These are phyloP conservation scores for Torymus aiolomorphi DNA, from an alignment of 2,888 invertebrate species.

Conservation along the genomic window DNA sequence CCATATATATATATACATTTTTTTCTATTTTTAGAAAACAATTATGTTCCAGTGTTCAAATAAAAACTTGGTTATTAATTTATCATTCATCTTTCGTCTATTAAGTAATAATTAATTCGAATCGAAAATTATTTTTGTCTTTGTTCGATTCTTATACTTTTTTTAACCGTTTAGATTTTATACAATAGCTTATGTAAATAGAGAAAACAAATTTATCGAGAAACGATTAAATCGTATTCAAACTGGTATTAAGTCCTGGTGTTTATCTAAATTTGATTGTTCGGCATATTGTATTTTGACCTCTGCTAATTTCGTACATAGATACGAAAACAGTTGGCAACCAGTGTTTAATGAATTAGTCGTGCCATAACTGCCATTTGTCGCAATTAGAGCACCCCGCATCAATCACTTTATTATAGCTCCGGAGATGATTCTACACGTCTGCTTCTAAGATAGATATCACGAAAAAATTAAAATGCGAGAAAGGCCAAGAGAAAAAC, in stretches of 20 bases:
- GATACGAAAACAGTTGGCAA: constrained; percentile 1
- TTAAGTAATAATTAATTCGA: too few relatives aligned
- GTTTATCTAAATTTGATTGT: constrained; percentile 28
- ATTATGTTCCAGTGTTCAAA: too few relatives aligned
- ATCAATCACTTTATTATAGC: constrained; percentile 48
- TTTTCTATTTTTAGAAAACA: too few relatives aligned
- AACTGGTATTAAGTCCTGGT: not conserved
- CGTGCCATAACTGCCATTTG: constrained; percentile 20
- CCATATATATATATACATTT: too few relatives aligned
- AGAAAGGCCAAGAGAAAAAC: not conserved
- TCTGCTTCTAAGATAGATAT: not conserved
- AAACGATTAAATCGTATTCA: constrained; percentile 14
- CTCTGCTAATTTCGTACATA: not conserved
- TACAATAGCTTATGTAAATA: not conserved
- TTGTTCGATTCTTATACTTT: too few relatives aligned
- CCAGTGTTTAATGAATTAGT: constrained; percentile 32
- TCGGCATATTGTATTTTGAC: constrained; percentile 2
- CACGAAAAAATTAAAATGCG: constrained; percentile 4
- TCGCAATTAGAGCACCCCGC: constrained; percentile 28
- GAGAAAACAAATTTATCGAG: not conserved
- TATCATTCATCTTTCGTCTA: too few relatives aligned
- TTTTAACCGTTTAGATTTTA: not conserved
- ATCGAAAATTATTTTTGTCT: too few relatives aligned
- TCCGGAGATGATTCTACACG: constrained; percentile 14
- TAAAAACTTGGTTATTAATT: too few relatives aligned